These are phyloP conservation scores for Drosophila affinis DNA, from an alignment of 2,888 invertebrate species.

Conservation along the genomic window DNA sequence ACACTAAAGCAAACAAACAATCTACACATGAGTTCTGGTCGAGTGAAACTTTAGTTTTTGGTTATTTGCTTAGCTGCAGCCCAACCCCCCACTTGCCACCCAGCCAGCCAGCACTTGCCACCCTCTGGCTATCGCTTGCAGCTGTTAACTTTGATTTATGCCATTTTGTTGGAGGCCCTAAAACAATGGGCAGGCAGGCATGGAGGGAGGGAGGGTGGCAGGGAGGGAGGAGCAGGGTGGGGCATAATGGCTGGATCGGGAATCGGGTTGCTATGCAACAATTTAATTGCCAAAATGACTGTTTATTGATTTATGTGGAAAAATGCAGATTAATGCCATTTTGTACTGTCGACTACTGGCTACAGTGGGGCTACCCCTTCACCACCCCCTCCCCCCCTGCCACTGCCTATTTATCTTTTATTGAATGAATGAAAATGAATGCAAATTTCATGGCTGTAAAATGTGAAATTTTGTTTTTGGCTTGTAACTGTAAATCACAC, in stretches of 20 bases:
- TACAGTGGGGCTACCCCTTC: neutral
- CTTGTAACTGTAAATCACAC: conserved; percentile 11
- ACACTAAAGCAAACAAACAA: conserved; percentile 28
- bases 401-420: conserved; percentile 4
- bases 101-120: too few relatives aligned
- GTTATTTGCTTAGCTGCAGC: conserved; percentile 43
- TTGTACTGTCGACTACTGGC: neutral
- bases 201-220: neutral
- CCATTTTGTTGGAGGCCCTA: conserved; percentile 38
- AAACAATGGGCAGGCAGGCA: conserved; percentile 26
- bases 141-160: conserved; percentile 67
- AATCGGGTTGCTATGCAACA: conserved; percentile 59
- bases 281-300: conserved; percentile 67
- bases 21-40: conserved; percentile 27
- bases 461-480: conserved; percentile 17
- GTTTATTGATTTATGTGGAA: conserved; percentile 67
- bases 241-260: neutral
- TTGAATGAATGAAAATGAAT: conserved; percentile 22
- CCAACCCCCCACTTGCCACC: neutral
- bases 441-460: conserved; percentile 25
- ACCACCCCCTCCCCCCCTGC: conserved; percentile 7
- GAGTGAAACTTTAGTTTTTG: conserved; percentile 48
- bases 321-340: conserved; percentile 64
- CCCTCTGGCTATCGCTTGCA: conserved; percentile 32
- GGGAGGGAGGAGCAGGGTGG: conserved; percentile 2